A percentile compares a stretch with the other conserved stretches of the same genome.
These are phyloP conservation scores for Rhabdomys pumilio DNA, from an alignment of 2,797 vertebrate genomes.

Conservation along the genomic window DNA sequence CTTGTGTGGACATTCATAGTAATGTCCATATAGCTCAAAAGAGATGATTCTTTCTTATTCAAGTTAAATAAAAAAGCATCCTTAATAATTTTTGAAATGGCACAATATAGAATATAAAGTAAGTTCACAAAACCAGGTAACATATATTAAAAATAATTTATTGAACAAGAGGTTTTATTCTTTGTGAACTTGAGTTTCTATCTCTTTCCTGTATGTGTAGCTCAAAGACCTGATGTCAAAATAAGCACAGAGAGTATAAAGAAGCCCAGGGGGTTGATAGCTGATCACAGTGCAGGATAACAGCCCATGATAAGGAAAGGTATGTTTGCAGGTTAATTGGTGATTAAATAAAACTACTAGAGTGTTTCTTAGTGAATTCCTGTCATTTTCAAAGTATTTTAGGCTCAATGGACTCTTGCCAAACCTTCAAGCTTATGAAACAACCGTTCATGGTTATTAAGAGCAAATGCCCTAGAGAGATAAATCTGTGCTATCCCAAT, in stretches of 20 bases:
- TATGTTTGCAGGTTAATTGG: constrained; percentile 87
- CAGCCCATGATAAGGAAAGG: constrained; percentile 78
- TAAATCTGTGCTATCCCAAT: constrained; percentile 89
- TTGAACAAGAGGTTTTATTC: not conserved
- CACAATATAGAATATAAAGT: not conserved
- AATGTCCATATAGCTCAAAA: not conserved
- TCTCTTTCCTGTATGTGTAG: not conserved
- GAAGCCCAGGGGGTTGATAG: not conserved
- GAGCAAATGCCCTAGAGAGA: constrained; percentile 89
- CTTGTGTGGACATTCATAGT: not conserved
- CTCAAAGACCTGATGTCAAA: not conserved
- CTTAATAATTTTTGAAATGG: not conserved
- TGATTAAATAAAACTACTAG: constrained; percentile 88
- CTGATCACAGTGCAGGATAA: constrained; percentile 73
- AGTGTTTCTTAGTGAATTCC: constrained; percentile 86
- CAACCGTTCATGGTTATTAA: constrained; percentile 89
- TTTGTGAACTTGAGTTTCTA: not conserved
- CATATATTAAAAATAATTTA: not conserved
- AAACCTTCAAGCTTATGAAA: constrained; percentile 88
- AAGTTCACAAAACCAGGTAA: constrained; percentile 32
- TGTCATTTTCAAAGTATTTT: constrained; percentile 88
- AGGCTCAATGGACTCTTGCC: constrained; percentile 87
- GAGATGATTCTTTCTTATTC: not conserved
- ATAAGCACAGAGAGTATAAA: constrained; percentile 47
- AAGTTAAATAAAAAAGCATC: not conserved